Base-by-base conservation (phyloP, 2,113 vertebrate genomes). In the Thamnaconus septentrionalis region DNA sequence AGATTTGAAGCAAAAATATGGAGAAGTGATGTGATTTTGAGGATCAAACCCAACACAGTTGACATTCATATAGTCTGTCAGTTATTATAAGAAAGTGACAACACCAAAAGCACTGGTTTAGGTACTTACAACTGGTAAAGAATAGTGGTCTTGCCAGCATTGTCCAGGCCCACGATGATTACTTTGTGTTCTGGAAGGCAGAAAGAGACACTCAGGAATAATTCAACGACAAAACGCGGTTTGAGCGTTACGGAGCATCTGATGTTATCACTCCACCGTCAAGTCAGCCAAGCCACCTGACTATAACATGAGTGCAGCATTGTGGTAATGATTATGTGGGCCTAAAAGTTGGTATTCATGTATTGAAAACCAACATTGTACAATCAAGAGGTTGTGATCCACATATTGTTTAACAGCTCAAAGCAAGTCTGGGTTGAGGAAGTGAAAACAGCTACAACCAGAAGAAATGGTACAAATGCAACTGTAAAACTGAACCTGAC, bases 141-240 rank as follows among this genome's bases (percentile, higher is more conserved):
- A 72, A 99, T 99, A 45, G 97, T 99, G 5, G 97, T 99, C 91
- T 99, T 99, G 69, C 97, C 97, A 50, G 97, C 97, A 89, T 99
- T 99, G 91, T 99, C 97, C 92, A 99, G 91, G 9, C 97, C 97
- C 81, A 99, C 97, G 90, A 98, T 96, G 75, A 99, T 99, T 70
- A 98, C 96, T 92, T 99, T 98, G 94, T 99, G 97, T 85, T 99
- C 97, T 99, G 92, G 85, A 94, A 87, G 58, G 8, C 41, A 77
- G 61, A 44, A 71, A 66, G 18, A 59, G 55, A 84, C 41, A 75
- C 53, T 59, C 12, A 46, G 11, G 64, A 56, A 55, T 53, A 45
- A 42, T 66, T 83, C 55, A 59, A 12, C 39, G 2, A 78, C 59
- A 72, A 54, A 6, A 61, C 50, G 41, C 1, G 9, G 46, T 9